Base-by-base conservation (phyloP, 2,113 vertebrate species). In the Bubo scandiacus region DNA sequence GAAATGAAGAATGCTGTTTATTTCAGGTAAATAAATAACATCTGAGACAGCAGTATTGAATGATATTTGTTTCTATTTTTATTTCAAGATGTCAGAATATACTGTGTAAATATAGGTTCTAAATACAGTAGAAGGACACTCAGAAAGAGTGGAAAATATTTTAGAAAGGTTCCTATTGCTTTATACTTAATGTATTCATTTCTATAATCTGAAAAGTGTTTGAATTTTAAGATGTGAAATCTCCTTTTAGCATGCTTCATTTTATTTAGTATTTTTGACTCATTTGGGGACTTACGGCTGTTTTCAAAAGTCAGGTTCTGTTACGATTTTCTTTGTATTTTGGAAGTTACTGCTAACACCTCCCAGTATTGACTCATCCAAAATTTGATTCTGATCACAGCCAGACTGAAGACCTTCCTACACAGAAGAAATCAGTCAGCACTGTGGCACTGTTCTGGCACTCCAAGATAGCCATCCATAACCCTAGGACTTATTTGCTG, bases 1-100 rank as follows among this genome's bases (percentile, higher is more conserved):
- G 78, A 97, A 97, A 96, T 94, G 26, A 94, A 91, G 68, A 95
- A 65, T 96, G 62, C 36, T 94, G 77, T 94, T 97, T 90, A 80
- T 94, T 62, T 73, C 47, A 77, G 77, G 94, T 96, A 98, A 98
- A 98, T 96, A 97, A 97, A 93, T 72, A 88, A 11, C 42, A 63
- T 25, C 6, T 82, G 61, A 89, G 32, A 14, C 77, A 73, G 32
- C 74, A 94, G 61, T 81, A 78, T 72, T 81, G 59, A 79, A 80
- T 85, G 20, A 45, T 57, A 73, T 29, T 55, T 91, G 13, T 90
- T 88, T 67, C 52, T 42, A 79, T 14, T 71, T 21, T 40, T 96
- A 61, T 55, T 89, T 92, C 61, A 57, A 51, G 63, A 29, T 58
- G 5, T 40, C 25, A 87, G 45, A 68, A 80, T 27, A 40, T 45